Evolutionary conservation across 2,888 invertebrate genomes (phyloP).

Genomic region (Drosophila atripex): DNA sequence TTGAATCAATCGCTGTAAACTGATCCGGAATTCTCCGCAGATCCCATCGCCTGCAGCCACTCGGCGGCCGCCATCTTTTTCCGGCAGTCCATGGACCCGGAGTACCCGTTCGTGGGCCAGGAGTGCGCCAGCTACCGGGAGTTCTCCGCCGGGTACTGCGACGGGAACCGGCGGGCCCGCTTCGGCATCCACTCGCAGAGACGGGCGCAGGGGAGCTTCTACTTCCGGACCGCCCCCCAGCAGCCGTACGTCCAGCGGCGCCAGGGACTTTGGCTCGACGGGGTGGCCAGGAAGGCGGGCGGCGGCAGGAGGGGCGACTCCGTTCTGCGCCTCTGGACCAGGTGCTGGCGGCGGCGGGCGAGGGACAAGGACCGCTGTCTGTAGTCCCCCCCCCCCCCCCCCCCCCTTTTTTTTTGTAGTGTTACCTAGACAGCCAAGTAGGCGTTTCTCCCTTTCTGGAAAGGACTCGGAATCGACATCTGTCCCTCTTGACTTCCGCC

Average conservation of each 20-base stretch:
- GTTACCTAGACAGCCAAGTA: constrained; percentile 9
- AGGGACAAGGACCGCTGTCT: constrained; percentile 7
- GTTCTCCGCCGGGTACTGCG: constrained; percentile 71
- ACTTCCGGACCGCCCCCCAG: constrained; percentile 70
- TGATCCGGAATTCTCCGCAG: constrained; percentile 47
- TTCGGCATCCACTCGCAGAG: constrained; percentile 82
- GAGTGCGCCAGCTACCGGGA: constrained; percentile 78
- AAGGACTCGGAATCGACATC: constrained; percentile 11
- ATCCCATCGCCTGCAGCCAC: constrained; percentile 82
- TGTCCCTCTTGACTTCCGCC: not conserved
- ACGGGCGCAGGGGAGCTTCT: constrained; percentile 74
- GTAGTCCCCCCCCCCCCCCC: not conserved
- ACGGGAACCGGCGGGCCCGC: constrained; percentile 69
- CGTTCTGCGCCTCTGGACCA: constrained; percentile 37
- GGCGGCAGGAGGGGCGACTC: not conserved
- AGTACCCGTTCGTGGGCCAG: constrained; percentile 77
- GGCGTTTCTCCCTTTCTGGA: constrained; percentile 10
- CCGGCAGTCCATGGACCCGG: constrained; percentile 81
- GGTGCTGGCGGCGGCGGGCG: constrained; percentile 26
- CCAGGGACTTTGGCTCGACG: constrained; percentile 6
- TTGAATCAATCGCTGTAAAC: not conserved
- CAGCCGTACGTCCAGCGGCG: constrained; percentile 70
- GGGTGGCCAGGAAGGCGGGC: constrained; percentile 14
- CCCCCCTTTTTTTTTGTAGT: constrained; percentile 15
- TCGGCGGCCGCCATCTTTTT: constrained; percentile 82